These are phyloP conservation scores for Seladonia tumulorum DNA, from an alignment of 2,888 invertebrate genomes.

Conservation along the genomic window DNA sequence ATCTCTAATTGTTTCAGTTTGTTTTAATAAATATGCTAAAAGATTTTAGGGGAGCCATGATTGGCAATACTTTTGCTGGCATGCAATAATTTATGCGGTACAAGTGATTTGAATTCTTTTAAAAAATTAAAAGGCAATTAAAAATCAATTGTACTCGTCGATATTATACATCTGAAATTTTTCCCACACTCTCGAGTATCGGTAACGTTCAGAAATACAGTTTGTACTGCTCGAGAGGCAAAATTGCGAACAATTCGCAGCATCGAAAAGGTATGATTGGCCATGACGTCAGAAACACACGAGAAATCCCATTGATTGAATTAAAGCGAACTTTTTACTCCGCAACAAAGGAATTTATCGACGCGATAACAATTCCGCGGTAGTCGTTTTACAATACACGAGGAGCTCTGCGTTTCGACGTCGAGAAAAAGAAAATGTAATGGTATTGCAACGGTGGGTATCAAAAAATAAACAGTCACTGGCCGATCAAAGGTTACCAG, in stretches of 20 bases:
- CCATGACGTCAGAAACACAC: background rate
- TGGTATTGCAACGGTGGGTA: background rate
- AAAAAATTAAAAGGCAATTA: too few relatives aligned
- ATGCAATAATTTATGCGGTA: too few relatives aligned
- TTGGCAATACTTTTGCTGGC: too few relatives aligned
- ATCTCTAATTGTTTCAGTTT: background rate
- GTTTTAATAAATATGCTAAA: background rate
- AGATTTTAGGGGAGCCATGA: too few relatives aligned
- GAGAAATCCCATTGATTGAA: slow-evolving; percentile 4
- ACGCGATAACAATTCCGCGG: slow-evolving; percentile 1
- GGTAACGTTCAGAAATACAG: background rate
- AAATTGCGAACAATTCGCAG: background rate
- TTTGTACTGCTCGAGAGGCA: background rate
- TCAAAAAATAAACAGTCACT: slow-evolving; percentile 7
- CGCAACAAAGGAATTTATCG: slow-evolving; percentile 14
- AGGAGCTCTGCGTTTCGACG: background rate
- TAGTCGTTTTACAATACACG: background rate
- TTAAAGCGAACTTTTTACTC: background rate
- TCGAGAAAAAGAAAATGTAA: background rate
- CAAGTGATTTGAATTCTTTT: too few relatives aligned
- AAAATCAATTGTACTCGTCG: too few relatives aligned
- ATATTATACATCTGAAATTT: too few relatives aligned
- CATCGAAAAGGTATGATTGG: too few relatives aligned
- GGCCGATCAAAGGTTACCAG: slow-evolving; percentile 7
- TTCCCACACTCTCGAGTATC: background rate